Evolutionary conservation across 2,888 invertebrate genomes (phyloP).

Genomic region (Rhopalosiphum nymphaeae): DNA sequence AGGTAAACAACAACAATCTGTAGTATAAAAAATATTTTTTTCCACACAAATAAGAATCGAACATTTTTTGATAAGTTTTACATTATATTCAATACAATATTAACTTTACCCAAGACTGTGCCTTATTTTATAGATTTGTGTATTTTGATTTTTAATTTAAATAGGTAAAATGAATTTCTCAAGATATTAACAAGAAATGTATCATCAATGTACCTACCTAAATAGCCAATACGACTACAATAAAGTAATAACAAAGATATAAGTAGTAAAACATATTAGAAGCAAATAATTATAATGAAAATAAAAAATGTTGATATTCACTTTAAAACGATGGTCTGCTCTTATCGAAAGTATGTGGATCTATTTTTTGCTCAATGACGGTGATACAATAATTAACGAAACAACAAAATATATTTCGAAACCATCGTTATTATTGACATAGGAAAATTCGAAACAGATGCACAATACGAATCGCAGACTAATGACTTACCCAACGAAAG

Average conservation of each 20-base stretch:
- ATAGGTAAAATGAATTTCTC: too few relatives aligned
- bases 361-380: neutral
- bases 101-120: neutral
- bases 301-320: neutral
- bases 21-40: neutral
- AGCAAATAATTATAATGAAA: neutral
- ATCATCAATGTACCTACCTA: neutral
- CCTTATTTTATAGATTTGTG: too few relatives aligned
- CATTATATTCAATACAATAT: neutral
- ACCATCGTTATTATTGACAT: neutral
- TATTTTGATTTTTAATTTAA: neutral
- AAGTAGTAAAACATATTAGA: neutral
- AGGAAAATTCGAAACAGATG: neutral
- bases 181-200: neutral
- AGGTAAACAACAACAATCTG: neutral
- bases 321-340: neutral
- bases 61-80: neutral
- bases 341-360: neutral
- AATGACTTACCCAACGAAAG: conserved; percentile 37
- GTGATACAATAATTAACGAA: neutral
- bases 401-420: neutral
- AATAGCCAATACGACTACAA: neutral
- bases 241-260: neutral
- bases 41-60: neutral
- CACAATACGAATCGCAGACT: neutral